Evolutionary conservation across 2,113 vertebrate genomes (phyloP), one percentile per base, ranked within the genome.

Genomic region (Gymnarchus niloticus): DNA sequence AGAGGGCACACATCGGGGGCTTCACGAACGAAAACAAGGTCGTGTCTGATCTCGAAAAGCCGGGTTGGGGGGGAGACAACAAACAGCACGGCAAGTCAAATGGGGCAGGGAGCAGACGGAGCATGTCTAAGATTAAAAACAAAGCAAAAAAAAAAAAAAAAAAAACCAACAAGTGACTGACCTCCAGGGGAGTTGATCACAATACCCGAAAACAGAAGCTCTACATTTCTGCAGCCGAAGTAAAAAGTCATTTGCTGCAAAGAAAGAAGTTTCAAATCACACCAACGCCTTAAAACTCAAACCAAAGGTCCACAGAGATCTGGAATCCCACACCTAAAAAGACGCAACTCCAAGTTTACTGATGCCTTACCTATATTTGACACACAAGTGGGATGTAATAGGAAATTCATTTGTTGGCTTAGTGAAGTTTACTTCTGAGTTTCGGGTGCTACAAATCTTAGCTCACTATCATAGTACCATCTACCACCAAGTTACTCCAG

Each of bases 111-210:
- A 78, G 19, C 41, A 23, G 41, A 19, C 7, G 41, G 12, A 19
- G 14, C 7, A 37, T 1, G 21, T 37, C 76, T 78, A 3, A 48
- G 1, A 9, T n/a, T 48, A 8, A 48, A 77, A 48, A 77, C 0
- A 3, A 54, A 54, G 14, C 6, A 54, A 54, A 54, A 54, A 54
- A 54, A 54, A n/a, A 19, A 49, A 1, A 61, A 52, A 69, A 3
- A 48, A 59, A 77, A 23, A 23, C 25, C 51, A n/a, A n/a, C n/a
- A n/a, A n/a, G n/a, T n/a, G 33, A 73, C 95, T 94, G 49, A 99
- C 98, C 98, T 96, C 97, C 97, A 69, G 95, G 90, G 33, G 96
- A 94, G 93, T 99, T 99, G 95, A 99, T 99, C 88, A 94, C 87
- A 84, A 99, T 93, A 23, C 96, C 95, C 0, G 94, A 92, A 91